phyloP scores from a whole-genome alignment of 2,797 vertebrate species.

The Salmo trutta region DNA sequence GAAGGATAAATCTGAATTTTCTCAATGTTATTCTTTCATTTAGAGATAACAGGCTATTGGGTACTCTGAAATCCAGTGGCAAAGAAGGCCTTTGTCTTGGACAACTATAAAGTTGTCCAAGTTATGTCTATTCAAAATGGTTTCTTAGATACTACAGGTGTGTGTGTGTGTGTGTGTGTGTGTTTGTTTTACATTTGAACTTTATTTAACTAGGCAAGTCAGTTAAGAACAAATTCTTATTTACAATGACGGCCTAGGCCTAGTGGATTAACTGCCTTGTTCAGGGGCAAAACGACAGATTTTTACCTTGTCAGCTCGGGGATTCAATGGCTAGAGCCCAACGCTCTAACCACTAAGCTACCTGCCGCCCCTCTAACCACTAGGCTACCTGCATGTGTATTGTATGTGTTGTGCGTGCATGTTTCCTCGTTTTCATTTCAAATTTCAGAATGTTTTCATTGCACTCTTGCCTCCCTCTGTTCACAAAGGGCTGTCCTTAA shows the following conservation, averaged over 20 bases:
- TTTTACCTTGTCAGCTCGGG: too few species aligned
- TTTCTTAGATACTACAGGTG: slow-evolving; percentile 49
- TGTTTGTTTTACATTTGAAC: not conserved
- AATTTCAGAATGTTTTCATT: slow-evolving; percentile 69
- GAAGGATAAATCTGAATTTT: slow-evolving; percentile 10
- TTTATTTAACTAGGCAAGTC: slow-evolving; percentile 29
- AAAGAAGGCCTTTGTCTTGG: slow-evolving; percentile 43
- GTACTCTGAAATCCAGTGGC: not conserved
- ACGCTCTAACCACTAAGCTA: too few species aligned
- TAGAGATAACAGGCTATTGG: slow-evolving; percentile 4
- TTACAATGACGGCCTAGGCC: too few species aligned
- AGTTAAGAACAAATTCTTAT: not conserved
- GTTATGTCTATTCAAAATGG: slow-evolving; percentile 54
- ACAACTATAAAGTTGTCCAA: too few species aligned
- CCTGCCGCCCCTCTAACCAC: too few species aligned
- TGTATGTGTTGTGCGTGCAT: slow-evolving; percentile 15
- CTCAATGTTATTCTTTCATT: slow-evolving; percentile 26
- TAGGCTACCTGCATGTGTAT: slow-evolving; percentile 43
- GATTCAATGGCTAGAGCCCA: too few species aligned
- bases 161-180: slow-evolving; percentile 8
- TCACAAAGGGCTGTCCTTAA: slow-evolving; percentile 66
- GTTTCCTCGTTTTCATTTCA: slow-evolving; percentile 64
- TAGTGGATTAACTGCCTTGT: too few species aligned
- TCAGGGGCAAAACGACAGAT: too few species aligned
- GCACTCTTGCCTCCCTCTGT: slow-evolving; percentile 67